Evolutionary conservation across 37 sponge, comb jelly and placozoan genomes (phyloP).

Genomic region (Beroe forskalii): DNA sequence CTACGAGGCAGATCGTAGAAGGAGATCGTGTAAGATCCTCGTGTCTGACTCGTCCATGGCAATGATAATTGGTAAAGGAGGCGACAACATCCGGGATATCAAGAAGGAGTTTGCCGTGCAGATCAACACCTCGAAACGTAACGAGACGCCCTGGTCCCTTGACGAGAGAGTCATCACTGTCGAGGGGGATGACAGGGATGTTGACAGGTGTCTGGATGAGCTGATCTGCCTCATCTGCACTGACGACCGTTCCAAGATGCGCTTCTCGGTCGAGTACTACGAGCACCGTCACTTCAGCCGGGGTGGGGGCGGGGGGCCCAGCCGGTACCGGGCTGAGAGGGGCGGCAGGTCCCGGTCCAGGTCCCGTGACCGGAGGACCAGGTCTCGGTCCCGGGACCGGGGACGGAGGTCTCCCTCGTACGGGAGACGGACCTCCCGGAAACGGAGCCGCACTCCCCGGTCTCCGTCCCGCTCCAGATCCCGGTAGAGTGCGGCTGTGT

Average conservation of each 20-base stretch:
- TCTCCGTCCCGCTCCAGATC: constrained; percentile 49
- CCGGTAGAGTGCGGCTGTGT: background rate
- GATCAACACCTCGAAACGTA: constrained; percentile 55
- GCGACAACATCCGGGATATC: constrained; percentile 51
- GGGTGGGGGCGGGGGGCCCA: constrained; percentile 23
- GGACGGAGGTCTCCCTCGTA: constrained; percentile 16
- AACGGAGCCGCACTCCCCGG: constrained; percentile 9
- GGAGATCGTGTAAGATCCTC: constrained; percentile 21
- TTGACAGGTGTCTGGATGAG: constrained; percentile 62
- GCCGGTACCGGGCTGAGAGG: background rate
- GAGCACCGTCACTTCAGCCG: constrained; percentile 6
- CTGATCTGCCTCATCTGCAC: constrained; percentile 50
- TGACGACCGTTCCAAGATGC: constrained; percentile 44
- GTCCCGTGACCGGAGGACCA: background rate
- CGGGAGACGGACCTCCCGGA: background rate
- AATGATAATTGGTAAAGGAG: constrained; percentile 61
- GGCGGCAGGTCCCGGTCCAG: constrained; percentile 22
- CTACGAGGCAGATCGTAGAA: background rate
- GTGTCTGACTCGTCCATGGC: constrained; percentile 64
- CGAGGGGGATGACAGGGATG: constrained; percentile 47
- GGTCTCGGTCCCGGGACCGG: constrained; percentile 23
- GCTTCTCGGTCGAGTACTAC: constrained; percentile 47
- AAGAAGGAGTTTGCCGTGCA: constrained; percentile 60
- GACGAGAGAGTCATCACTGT: constrained; percentile 43
- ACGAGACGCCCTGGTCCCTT: constrained; percentile 21